phyloP scores from a whole-genome alignment of 2,113 vertebrate genomes.

The Tragelaphus imberbis region DNA sequence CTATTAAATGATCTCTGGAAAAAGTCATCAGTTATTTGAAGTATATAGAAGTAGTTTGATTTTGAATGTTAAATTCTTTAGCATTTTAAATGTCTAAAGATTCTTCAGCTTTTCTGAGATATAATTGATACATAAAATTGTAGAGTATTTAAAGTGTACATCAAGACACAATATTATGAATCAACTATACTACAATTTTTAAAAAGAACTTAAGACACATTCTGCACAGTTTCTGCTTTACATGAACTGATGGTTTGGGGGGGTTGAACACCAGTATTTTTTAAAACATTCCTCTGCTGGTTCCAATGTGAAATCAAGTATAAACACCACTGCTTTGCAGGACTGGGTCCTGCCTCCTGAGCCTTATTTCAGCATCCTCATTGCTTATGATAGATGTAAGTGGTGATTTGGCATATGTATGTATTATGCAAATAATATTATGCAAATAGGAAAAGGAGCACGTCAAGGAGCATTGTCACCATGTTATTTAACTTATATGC shows the following conservation, averaged over 20 bases:
- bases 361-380: accelerated
- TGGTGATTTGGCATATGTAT: background rate
- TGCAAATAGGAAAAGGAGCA: too few relatives aligned
- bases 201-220: background rate
- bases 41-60: background rate
- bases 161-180: background rate
- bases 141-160: background rate
- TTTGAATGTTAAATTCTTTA: background rate
- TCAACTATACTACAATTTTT: background rate
- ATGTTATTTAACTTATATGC: too few relatives aligned
- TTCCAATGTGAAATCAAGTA: background rate
- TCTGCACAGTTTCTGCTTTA: background rate
- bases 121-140: background rate
- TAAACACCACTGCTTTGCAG: background rate
- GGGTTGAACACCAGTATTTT: background rate
- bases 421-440: background rate
- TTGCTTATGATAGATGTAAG: background rate
- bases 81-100: background rate
- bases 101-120: background rate
- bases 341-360: background rate
- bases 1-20: background rate
- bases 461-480: too few relatives aligned
- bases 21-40: background rate
- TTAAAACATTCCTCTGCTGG: background rate
- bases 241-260: background rate